Conservation (phyloP, 1,140 invertebrate species). For the Geopemphigus sp. region DNA sequence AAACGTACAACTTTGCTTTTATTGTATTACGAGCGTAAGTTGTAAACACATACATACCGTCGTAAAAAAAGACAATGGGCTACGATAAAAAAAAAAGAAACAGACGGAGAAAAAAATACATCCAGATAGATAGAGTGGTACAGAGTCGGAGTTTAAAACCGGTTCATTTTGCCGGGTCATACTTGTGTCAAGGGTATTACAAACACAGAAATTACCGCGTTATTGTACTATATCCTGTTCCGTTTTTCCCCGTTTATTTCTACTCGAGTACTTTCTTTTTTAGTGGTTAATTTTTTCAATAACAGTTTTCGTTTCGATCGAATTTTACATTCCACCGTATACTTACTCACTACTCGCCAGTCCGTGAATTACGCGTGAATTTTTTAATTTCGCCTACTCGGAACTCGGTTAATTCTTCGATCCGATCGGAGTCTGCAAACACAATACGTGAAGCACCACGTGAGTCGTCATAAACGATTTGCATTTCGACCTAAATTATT, state of each 20-base stretch:
- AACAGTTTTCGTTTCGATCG: conserved; percentile 20
- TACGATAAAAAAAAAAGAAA: conserved; percentile 13
- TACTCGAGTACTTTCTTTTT: conserved; percentile 31
- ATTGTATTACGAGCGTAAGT: not conserved
- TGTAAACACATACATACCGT: not conserved
- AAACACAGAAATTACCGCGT: conserved; percentile 37
- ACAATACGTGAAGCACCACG: no score
- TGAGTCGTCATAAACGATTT: conserved; percentile 13
- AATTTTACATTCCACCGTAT: no score
- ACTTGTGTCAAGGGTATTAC: conserved; percentile 44
- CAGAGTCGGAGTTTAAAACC: conserved; percentile 24
- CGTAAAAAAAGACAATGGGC: conserved; percentile 26
- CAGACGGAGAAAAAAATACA: not conserved
- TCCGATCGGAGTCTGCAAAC: not conserved
- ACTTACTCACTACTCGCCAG: no score
- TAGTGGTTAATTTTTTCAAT: not conserved
- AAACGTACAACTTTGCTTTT: conserved; percentile 21
- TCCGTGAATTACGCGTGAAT: not conserved
- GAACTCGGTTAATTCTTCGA: not conserved
- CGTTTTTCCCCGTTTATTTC: conserved; percentile 35
- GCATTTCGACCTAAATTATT: not conserved
- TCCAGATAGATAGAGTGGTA: conserved; percentile 2
- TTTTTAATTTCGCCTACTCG: not conserved
- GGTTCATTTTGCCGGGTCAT: conserved; percentile 49
- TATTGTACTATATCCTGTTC: conserved; percentile 48